Evolutionary conservation across 2,113 vertebrate genomes (phyloP), one percentile per base, ranked within the genome.

Genomic region (Prolemur simus): DNA sequence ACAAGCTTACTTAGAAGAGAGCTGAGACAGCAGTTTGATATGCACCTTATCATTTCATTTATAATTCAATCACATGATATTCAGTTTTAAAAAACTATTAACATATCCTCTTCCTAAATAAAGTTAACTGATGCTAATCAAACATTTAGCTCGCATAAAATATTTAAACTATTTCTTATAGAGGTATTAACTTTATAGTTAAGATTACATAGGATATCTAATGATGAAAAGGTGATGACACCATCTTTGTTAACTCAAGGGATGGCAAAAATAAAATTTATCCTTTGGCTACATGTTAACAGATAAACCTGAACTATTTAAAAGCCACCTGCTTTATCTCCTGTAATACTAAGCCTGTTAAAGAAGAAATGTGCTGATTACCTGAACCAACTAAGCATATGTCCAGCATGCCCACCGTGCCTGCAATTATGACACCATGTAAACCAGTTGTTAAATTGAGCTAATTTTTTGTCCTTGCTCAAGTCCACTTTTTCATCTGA

Each of bases 371-470:
- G 64, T 34, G 45, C 25, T 34, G n/a, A 87, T 98, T 98, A 99
- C 99, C 99, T 99, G 99, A 99, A 99, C 99, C 99, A 99, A 98
- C 99, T 99, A 49, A 99, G 99, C 99, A 99, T 99, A 97, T 99
- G 99, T 49, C 99, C 99, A 4, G 99, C 99, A 29, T 99, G 99
- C 71, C 99, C 99, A 7, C 99, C 99, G 0, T 99, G 99, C 12
- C 99, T 99, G 97, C 99, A 99, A 97, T 99, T 99, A 98, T 99
- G 99, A 97, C 99, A 99, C 99, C 99, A 99, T 37, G 99, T 99
- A 98, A 99, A 99, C 99, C 99, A 99, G 98, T 99, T 99, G 98
- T 99, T 99, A 98, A 99, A 99, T 93, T 99, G 99, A 68, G 99
- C 99, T 32, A 99, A 98, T 98, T 99, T 99, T 98, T 99, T 99